These are phyloP conservation scores for Eurystomus glaucurus DNA, from an alignment of 2,797 vertebrate species.

Conservation along the genomic window DNA sequence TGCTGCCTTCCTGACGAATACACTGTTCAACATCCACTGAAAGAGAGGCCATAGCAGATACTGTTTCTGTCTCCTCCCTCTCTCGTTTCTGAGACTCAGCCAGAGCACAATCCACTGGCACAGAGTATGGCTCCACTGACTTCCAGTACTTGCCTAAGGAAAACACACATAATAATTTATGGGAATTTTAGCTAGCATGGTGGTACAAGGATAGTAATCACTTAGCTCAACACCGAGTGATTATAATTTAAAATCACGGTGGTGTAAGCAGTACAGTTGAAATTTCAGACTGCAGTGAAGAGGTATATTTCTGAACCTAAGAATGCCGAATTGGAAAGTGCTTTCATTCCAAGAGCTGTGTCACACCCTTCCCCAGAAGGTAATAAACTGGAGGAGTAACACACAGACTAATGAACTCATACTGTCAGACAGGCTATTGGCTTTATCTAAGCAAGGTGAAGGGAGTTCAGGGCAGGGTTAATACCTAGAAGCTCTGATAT, in stretches of 20 bases:
- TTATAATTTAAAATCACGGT: conserved; percentile 71
- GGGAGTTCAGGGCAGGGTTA: conserved; percentile 36
- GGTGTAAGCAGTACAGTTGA: conserved; percentile 59
- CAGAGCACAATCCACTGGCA: conserved; percentile 80
- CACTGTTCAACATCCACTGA: conserved; percentile 84
- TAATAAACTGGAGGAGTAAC: conserved; percentile 73
- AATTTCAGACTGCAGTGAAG: conserved; percentile 72
- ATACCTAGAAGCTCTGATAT: conserved; percentile 4
- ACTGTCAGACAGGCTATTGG: conserved; percentile 24
- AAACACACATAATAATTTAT: conserved; percentile 76
- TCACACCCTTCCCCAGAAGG: conserved; percentile 75
- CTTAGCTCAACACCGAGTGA: conserved; percentile 62
- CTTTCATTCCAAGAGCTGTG: conserved; percentile 69
- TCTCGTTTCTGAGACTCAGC: conserved; percentile 82
- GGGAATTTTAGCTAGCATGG: conserved; percentile 69
- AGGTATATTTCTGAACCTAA: conserved; percentile 64
- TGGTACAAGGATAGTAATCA: conserved; percentile 68
- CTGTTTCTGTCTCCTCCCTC: conserved; percentile 84
- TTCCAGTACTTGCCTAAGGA: conserved; percentile 87
- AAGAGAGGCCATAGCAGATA: conserved; percentile 84
- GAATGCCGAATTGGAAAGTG: conserved; percentile 75
- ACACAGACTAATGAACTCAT: conserved; percentile 53
- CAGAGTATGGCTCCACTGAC: conserved; percentile 79
- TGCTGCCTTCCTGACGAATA: conserved; percentile 77
- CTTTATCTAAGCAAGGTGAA: conserved; percentile 31